These are phyloP conservation scores for Steromphala cineraria DNA, from an alignment of 2,888 invertebrate species.

Conservation along the genomic window DNA sequence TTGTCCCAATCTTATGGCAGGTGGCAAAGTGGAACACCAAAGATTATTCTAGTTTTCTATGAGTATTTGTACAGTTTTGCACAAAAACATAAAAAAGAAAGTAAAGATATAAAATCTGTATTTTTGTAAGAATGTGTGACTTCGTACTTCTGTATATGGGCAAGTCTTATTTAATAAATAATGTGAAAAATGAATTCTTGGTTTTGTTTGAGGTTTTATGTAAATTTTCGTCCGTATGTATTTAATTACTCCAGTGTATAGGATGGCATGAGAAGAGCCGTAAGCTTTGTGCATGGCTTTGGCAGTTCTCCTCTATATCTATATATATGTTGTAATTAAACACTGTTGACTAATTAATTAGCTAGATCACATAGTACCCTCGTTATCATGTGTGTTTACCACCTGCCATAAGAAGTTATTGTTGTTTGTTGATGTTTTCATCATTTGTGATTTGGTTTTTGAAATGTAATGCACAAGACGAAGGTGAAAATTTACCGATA, in stretches of 20 bases:
- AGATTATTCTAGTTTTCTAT: constrained; percentile 12
- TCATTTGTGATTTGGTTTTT: not conserved
- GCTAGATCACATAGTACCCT: constrained; percentile 3
- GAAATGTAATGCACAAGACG: constrained; percentile 9
- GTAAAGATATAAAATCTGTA: constrained; percentile 15
- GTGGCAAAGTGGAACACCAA: constrained; percentile 10
- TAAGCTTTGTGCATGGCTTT: constrained; percentile 13
- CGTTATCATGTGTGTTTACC: not conserved
- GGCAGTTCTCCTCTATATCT: constrained; percentile 1
- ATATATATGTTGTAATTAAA: constrained; percentile 11
- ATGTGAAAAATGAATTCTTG: not conserved
- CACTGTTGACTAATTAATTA: constrained; percentile 11
- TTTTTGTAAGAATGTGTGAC: constrained; percentile 26
- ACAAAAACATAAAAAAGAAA: constrained; percentile 4
- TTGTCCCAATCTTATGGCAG: constrained; percentile 14
- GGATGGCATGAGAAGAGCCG: constrained; percentile 7
- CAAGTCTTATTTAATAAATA: constrained; percentile 9
- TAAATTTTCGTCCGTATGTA: not conserved
- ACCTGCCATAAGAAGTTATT: constrained; percentile 16
- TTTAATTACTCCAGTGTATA: constrained; percentile 7
- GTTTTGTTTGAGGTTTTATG: constrained; percentile 8
- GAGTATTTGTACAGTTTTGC: constrained; percentile 12
- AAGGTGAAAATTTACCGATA: too few species aligned
- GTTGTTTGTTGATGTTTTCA: not conserved
- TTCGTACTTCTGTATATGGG: constrained; percentile 27